phyloP scores from a whole-genome alignment of 2,888 invertebrate species.

The Diaperis boleti region DNA sequence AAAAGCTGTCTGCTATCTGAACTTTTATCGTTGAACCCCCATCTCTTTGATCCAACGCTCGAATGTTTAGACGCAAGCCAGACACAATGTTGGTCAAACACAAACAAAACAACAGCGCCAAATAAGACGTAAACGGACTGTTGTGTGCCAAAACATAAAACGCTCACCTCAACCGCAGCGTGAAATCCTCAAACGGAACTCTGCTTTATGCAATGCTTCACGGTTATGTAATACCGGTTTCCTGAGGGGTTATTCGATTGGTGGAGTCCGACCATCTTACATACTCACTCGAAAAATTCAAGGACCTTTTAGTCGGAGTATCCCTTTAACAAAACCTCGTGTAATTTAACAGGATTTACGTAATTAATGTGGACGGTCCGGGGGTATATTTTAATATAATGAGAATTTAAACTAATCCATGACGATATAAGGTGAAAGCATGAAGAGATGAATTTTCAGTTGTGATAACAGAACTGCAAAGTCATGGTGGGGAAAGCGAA shows the following conservation, averaged over 20 bases:
- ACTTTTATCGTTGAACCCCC: not conserved
- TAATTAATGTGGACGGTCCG: constrained; percentile 3
- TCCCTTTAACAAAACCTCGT: not conserved
- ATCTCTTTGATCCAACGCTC: constrained; percentile 9
- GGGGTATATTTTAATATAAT: constrained; percentile 3
- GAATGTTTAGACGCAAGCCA: constrained; percentile 16
- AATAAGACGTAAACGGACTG: constrained; percentile 36
- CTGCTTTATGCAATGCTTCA: constrained; percentile 11
- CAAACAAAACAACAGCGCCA: constrained; percentile 26
- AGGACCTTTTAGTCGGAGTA: not conserved
- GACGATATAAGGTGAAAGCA: constrained; percentile 14
- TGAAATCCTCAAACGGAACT: constrained; percentile 22
- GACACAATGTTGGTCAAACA: constrained; percentile 36
- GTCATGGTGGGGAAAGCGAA: no score
- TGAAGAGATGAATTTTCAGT: no score
- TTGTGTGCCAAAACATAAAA: constrained; percentile 5
- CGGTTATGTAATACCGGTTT: no score
- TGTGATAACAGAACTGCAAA: no score
- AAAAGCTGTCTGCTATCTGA: not conserved
- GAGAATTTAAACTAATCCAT: constrained; percentile 6
- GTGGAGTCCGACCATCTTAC: no score
- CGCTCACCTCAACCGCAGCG: constrained; percentile 11
- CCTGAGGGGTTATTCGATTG: no score
- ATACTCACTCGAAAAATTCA: not conserved
- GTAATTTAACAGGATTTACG: constrained; percentile 11